Conservation (phyloP, 2,113 vertebrate genomes). For the Cryptomyrus ogoouensis region DNA sequence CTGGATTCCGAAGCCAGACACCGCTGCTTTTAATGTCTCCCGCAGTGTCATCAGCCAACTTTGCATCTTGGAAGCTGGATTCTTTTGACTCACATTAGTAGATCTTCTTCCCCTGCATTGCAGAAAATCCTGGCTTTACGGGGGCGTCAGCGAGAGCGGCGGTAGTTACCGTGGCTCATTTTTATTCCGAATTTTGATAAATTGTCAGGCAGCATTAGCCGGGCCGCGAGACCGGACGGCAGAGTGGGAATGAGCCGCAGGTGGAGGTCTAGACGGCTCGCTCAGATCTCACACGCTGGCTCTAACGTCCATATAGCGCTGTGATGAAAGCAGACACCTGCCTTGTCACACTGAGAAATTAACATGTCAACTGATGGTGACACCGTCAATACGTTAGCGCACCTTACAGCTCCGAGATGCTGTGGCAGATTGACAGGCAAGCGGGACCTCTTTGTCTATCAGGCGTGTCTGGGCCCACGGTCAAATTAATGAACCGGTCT, state of each 20-base stretch:
- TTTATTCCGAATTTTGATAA: neutral
- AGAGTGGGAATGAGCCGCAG: neutral
- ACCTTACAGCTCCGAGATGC: neutral
- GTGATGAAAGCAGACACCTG: neutral
- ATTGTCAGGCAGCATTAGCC: neutral
- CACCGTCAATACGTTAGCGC: neutral
- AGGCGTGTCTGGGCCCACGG: too few relatives aligned
- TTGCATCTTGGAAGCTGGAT: neutral
- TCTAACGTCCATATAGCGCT: neutral
- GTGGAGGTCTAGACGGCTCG: neutral
- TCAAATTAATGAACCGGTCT: conserved; percentile 1
- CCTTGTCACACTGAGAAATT: conserved; percentile 10
- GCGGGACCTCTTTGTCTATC: neutral
- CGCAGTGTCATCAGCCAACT: neutral
- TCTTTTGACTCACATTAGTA: too few relatives aligned
- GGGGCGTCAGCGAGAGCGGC: neutral
- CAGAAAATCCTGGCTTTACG: neutral
- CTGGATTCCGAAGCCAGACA: neutral
- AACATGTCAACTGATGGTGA: neutral
- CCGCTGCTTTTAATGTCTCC: neutral
- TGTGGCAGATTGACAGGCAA: neutral
- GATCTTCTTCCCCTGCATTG: neutral
- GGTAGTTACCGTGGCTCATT: neutral
- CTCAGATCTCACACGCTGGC: neutral
- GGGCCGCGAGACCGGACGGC: neutral